These are phyloP conservation scores for Platygyra sinensis DNA, from an alignment of 64 coral and sea anemone species.

Conservation along the genomic window DNA sequence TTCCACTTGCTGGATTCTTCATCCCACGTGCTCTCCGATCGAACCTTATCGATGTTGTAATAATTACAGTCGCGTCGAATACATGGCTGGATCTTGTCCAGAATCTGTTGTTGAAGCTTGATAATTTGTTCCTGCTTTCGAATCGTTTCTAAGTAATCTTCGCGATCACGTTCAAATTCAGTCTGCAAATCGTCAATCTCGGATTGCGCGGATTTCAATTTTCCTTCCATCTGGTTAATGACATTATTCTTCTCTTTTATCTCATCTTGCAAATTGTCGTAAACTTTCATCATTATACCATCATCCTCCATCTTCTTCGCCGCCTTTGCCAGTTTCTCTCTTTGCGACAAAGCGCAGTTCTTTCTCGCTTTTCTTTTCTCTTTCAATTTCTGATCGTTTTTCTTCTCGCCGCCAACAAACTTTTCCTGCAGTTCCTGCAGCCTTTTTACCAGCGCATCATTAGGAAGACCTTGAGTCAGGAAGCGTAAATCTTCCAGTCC, in stretches of 20 bases:
- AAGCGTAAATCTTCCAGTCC: conserved; percentile 49
- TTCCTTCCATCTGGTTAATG: conserved; percentile 63
- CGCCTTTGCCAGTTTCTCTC: conserved; percentile 75
- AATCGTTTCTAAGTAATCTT: conserved; percentile 87
- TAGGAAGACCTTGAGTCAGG: conserved; percentile 27
- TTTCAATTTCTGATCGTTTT: conserved; percentile 84
- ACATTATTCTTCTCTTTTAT: conserved; percentile 71
- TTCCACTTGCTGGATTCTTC: conserved; percentile 81
- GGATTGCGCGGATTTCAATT: conserved; percentile 49
- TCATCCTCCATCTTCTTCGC: conserved; percentile 83
- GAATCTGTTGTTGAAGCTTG: conserved; percentile 82
- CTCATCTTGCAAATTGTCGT: conserved; percentile 94
- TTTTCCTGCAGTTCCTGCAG: conserved; percentile 81
- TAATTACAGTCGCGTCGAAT: conserved; percentile 98
- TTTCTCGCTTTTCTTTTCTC: conserved; percentile 89
- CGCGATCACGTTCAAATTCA: conserved; percentile 90
- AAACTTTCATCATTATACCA: conserved; percentile 93
- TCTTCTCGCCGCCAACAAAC: conserved; percentile 87
- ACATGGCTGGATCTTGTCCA: conserved; percentile 96
- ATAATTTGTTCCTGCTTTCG: conserved; percentile 90
- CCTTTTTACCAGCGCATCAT: conserved; percentile 56
- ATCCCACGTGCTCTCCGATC: conserved; percentile 76
- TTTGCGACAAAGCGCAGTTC: conserved; percentile 62
- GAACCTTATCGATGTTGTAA: conserved; percentile 87
- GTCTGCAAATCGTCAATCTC: conserved; percentile 87